Evolutionary conservation across 2,113 vertebrate genomes (phyloP).

Genomic region (Lepus timidus): DNA sequence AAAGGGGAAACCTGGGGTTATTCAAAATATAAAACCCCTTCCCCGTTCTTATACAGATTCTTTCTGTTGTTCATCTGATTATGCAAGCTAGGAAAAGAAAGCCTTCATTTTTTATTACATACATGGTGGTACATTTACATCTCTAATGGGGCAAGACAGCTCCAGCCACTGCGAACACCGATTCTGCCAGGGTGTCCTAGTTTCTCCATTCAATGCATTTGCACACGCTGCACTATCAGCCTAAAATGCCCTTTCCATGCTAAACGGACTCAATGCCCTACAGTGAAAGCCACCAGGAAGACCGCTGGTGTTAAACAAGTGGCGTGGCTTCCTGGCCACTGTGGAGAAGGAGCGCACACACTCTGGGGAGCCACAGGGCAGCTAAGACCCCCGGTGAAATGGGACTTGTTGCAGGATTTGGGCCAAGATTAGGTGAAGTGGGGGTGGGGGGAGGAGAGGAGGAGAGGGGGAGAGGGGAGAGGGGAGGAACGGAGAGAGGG

Average conservation of each 20-base stretch:
- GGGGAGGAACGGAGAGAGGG: not conserved
- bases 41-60: not conserved
- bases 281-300: not conserved
- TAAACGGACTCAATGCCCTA: not conserved
- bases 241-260: not conserved
- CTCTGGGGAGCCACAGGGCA: accelerated
- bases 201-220: not conserved
- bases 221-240: not conserved
- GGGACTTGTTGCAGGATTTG: not conserved
- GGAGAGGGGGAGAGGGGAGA: too few species aligned
- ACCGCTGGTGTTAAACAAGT: not conserved
- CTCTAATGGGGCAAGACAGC: not conserved
- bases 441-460: too few species aligned
- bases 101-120: constrained; percentile 16
- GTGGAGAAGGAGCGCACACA: not conserved
- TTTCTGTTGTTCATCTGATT: constrained; percentile 35
- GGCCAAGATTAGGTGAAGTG: not conserved
- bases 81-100: not conserved
- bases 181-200: not conserved
- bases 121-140: not conserved
- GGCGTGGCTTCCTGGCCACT: not conserved
- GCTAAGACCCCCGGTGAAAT: not conserved
- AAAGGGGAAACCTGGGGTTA: not conserved
- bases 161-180: not conserved
- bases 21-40: constrained; percentile 14